These are phyloP conservation scores for Protodeltote pygarga DNA, from an alignment of 2,888 invertebrate genomes.

Conservation along the genomic window DNA sequence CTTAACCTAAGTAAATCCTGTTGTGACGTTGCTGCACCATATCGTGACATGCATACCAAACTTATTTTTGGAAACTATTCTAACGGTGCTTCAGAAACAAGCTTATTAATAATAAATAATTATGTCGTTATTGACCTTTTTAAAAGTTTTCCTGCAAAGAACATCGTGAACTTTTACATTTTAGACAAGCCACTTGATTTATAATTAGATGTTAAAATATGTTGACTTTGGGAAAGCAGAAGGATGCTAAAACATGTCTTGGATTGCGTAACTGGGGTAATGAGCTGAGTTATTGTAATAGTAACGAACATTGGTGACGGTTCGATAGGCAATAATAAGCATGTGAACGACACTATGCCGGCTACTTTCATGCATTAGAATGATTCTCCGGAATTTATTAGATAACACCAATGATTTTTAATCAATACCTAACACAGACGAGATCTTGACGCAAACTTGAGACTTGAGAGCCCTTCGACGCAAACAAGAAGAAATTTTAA, in stretches of 20 bases:
- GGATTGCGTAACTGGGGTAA: constrained; percentile 8
- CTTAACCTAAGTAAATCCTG: constrained; percentile 59
- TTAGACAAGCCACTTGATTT: constrained; percentile 30
- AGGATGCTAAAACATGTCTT: constrained; percentile 4
- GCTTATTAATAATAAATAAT: constrained; percentile 15
- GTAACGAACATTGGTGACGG: not conserved
- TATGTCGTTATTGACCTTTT: constrained; percentile 37
- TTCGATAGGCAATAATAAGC: constrained; percentile 16
- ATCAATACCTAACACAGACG: too few relatives aligned
- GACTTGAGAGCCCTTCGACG: too few relatives aligned
- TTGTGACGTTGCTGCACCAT: constrained; percentile 48
- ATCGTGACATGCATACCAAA: constrained; percentile 42
- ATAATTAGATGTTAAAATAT: constrained; percentile 13
- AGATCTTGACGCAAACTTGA: too few relatives aligned
- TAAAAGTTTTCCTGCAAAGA: constrained; percentile 18
- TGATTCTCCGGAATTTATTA: constrained; percentile 56
- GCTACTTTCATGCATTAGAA: constrained; percentile 65
- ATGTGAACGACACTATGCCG: constrained; percentile 17
- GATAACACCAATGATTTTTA: too few relatives aligned
- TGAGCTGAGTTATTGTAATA: not conserved
- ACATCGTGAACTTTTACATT: constrained; percentile 39
- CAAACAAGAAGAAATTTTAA: constrained; percentile 13
- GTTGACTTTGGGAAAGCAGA: constrained; percentile 7
- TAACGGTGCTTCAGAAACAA: constrained; percentile 30
- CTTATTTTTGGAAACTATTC: constrained; percentile 39